These are phyloP conservation scores for Casuarius casuarius DNA, from an alignment of 2,113 vertebrate species.

Conservation along the genomic window DNA sequence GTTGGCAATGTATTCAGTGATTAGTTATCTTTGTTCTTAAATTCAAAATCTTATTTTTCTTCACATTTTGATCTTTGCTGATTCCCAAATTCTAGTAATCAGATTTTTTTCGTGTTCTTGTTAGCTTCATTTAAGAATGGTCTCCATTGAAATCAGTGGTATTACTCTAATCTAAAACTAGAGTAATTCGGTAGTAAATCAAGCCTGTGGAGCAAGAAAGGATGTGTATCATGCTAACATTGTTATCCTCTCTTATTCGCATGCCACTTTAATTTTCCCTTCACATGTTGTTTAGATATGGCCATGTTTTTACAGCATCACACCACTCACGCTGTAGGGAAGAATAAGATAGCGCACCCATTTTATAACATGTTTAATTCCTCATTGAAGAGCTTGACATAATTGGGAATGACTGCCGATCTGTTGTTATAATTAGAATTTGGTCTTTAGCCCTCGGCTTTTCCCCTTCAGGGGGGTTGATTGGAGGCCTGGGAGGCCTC, in stretches of 20 bases:
- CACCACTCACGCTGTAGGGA: not conserved
- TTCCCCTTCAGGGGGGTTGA: conserved; percentile 64
- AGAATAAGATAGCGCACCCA: not conserved
- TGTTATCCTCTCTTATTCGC: conserved; percentile 18
- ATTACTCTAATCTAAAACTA: not conserved
- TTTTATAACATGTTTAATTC: conserved; percentile 50
- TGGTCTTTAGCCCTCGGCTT: conserved; percentile 60
- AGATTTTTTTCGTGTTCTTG: not conserved
- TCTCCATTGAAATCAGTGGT: not conserved
- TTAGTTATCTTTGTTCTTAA: not conserved
- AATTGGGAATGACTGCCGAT: conserved; percentile 59
- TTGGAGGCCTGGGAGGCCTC: conserved; percentile 65
- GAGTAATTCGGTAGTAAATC: not conserved
- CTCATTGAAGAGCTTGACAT: conserved; percentile 41
- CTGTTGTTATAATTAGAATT: conserved; percentile 73
- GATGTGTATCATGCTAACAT: not conserved
- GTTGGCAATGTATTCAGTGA: not conserved
- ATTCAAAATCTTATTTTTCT: not conserved
- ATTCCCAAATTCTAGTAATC: not conserved
- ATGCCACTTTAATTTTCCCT: not conserved
- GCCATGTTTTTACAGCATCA: not conserved
- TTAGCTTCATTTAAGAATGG: not conserved
- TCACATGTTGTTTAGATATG: not conserved
- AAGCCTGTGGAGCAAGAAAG: not conserved
- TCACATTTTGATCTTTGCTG: not conserved